Evolutionary conservation across 92 coral and sea anemone species (phyloP), one percentile per base, ranked within the genome.

Genomic region (Porites evermanni): DNA sequence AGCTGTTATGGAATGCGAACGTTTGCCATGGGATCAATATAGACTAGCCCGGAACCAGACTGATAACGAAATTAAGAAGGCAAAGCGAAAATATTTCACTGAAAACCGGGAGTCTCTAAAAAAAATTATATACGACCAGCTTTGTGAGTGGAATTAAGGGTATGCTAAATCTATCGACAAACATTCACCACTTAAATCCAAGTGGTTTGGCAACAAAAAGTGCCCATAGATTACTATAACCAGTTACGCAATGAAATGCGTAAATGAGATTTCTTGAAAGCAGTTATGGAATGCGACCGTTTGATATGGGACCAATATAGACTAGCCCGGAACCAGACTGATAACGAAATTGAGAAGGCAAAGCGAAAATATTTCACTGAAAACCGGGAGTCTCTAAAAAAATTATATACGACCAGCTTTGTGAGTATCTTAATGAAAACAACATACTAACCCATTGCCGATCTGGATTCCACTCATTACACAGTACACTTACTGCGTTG

Each of bases 381-480:
- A 10, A 58, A 58, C 17, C 63, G 5, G 16, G 63, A 58, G 12
- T 58, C 63, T 16, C 56, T 88, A 53, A 53, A 77, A 44, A 29
- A 29, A 29, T 29, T 67, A 53, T 64, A 11, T 67, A 56, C n/a
- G 56, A 76, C 52, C 83, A 86, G n/a, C 47, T 77, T 21, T 77
- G 65, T 68, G 38, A 82, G 38, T 29, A 4, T 61, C 18, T 61
- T 44, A 75, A 81, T 63, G 88, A 72, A 26, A 88, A 88, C 26
- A 88, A 74, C 21, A 63, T 82, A 50, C 67, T 89, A 58, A 7
- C 72, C 16, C 21, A 53, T 29, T 67, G 74, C 75, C 90, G 61
- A 53, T 86, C 72, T 19, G 90, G 90, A 21, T 85, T 89, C 75
- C 79, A 82, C 4, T 79, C 90, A 32, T 72, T 78, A 50, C 93